Evolutionary conservation across 2,113 vertebrate genomes (phyloP), one percentile per base, ranked within the genome.

Genomic region (Redunca redunca): DNA sequence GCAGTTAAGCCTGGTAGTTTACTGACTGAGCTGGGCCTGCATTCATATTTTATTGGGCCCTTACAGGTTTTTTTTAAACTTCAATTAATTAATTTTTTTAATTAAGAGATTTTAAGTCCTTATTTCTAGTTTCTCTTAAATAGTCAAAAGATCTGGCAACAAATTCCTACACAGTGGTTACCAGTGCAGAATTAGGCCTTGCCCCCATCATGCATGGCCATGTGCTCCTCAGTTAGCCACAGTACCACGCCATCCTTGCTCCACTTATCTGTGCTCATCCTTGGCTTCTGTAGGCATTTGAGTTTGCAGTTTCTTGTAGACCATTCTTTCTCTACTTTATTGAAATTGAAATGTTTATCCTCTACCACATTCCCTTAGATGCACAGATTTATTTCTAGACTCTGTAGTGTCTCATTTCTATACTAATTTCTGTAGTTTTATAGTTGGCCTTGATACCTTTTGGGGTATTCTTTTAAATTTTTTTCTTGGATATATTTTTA

Each of bases 401-500:
- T 95, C 30, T 67, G 40, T 88, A 53, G 19, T 80, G 17, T 91
- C n/a, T 80, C 88, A 62, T 78, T 92, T 91, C 40, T 40, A 25
- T 40, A 26, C 55, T 53, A 14, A 85, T 80, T 91, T 93, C 17
- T 84, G 1, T 83, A 83, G 67, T 52, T 96, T 89, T 89, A 40
- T 85, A 53, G 26, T 64, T 80, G 17, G n/a, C 71, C 71, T 89
- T 94, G 40, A 94, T 62, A 92, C 21, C 14, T 67, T 86, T 46
- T 58, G 74, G 16, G 23, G 10, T n/a, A 83, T 62, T 88, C 16
- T 62, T 62, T 88, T 50, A 25, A 48, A 87, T 19, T 55, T 26
- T 87, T 90, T 93, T 60, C 23, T 95, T 95, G 30, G 28, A 52
- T 88, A 12, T 74, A 33, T 85, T 90, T 94, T 97, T 92, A 89